Evolutionary conservation across 1,140 invertebrate species (phyloP), one percentile per base, ranked within the genome.

Genomic region (Drosophila pachea): DNA sequence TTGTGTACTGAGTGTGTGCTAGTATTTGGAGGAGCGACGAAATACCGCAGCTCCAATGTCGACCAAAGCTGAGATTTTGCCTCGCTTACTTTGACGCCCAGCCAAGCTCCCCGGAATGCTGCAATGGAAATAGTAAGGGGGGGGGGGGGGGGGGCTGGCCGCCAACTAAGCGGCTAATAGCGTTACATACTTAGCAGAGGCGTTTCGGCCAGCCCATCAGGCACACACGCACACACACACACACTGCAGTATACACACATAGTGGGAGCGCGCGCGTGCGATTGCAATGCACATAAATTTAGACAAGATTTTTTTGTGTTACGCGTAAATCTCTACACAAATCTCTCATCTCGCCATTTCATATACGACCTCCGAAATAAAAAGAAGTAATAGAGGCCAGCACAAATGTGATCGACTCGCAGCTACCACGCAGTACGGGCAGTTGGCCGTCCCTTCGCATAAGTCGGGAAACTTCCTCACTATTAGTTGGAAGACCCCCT

Each of bases 281-380:
- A 48, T 50, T 59, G 60, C 63, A 68, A 68, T 82, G 78, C 75
- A 83, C 78, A 82, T 82, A 78, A 78, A 82, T 82, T 75, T 73
- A 73, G 67, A 82, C 71, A 84, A 82, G 76, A 78, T 81, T 78
- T 77, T 81, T 82, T 71, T 73, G 69, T 74, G 66, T 71, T 40
- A 62, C 62, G 79, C 78, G 78, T 84, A 84, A 82, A 78, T 84
- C 78, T 82, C 72, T 9, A 58, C 52, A 76, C 78, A 82, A 82
- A 82, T 82, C 78, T 83, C 78, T 82, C 75, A 82, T 82, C 83
- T 82, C 63, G 74, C 29, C 60, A 53, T 12, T 5, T 60, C 58
- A 49, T 60, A 60, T 32, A 12, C 52, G 48, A n/a, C 48, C 31
- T 12, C 8, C 40, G 33, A 48, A 16, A 43, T 35, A 12, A 7